A percentile compares a stretch with the other conserved stretches of the same genome.
phyloP scores from a whole-genome alignment of 2,888 invertebrate genomes.

The Altica lythri region DNA sequence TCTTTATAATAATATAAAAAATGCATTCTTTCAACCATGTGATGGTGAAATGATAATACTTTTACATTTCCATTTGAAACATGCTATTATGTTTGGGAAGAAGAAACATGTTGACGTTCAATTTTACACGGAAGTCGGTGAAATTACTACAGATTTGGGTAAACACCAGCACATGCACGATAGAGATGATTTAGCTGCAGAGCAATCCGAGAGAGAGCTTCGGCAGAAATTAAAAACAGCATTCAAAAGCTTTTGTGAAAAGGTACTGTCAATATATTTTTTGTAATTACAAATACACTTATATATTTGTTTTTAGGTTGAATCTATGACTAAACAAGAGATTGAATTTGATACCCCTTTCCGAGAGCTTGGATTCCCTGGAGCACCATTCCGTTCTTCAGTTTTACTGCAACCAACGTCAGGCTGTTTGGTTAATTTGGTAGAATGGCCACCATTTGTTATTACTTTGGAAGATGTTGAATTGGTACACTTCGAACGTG shows the following conservation, averaged over 20 bases:
- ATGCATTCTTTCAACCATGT: slow-evolving; percentile 99
- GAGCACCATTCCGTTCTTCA: slow-evolving; percentile 95
- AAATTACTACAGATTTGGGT: slow-evolving; percentile 98
- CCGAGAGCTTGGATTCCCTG: slow-evolving; percentile 95
- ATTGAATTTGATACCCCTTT: slow-evolving; percentile 99
- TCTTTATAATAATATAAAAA: slow-evolving; percentile 98
- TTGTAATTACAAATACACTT: no score
- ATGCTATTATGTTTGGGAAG: slow-evolving; percentile 97
- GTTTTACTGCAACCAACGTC: slow-evolving; percentile 97
- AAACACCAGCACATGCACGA: slow-evolving; percentile 99
- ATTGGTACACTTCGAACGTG: slow-evolving; percentile 97
- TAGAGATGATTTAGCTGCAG: slow-evolving; percentile 96
- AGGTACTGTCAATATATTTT: no score
- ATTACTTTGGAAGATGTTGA: slow-evolving; percentile 97
- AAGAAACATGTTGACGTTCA: slow-evolving; percentile 99
- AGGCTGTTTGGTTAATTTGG: slow-evolving; percentile 95
- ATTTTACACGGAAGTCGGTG: slow-evolving; percentile 99
- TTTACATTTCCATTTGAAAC: slow-evolving; percentile 97
- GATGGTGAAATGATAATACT: slow-evolving; percentile 99
- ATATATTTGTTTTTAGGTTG: slow-evolving; percentile 69
- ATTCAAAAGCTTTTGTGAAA: slow-evolving; percentile 98
- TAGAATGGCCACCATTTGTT: slow-evolving; percentile 99
- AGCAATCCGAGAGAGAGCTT: slow-evolving; percentile 96
- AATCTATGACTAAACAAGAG: slow-evolving; percentile 93
- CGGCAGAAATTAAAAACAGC: slow-evolving; percentile 96